phyloP scores from a whole-genome alignment of 2,113 vertebrate species.

The Chauna torquata region DNA sequence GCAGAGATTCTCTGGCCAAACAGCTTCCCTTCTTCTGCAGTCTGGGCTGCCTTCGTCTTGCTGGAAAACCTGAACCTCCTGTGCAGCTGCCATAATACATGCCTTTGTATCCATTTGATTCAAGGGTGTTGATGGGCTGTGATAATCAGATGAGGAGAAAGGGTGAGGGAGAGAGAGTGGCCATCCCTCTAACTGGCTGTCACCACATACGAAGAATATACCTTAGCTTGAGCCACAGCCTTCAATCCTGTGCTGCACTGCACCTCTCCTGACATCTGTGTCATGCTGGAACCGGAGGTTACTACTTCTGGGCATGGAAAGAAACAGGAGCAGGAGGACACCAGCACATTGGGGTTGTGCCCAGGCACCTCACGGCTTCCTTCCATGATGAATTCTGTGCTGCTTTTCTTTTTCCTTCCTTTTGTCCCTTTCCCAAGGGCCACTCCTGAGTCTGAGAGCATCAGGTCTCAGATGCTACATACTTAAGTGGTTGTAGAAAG shows the following conservation, averaged over 20 bases:
- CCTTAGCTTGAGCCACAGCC: neutral
- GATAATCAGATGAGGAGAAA: neutral
- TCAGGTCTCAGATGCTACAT: neutral
- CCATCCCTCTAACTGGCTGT: neutral
- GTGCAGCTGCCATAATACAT: neutral
- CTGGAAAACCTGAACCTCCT: neutral
- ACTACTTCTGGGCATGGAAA: neutral
- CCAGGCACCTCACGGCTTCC: neutral
- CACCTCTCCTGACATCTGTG: neutral
- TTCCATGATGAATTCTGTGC: accelerated
- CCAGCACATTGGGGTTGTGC: neutral
- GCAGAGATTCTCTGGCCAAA: neutral
- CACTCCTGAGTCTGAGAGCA: neutral
- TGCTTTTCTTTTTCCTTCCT: neutral
- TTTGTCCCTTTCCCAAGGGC: neutral
- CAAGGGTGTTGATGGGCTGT: neutral
- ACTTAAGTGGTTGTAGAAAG: neutral
- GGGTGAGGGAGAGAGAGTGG: neutral
- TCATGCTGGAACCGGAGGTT: neutral
- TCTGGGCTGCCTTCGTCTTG: neutral
- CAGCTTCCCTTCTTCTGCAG: neutral
- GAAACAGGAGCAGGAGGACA: neutral
- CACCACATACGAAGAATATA: neutral
- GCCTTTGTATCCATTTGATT: neutral
- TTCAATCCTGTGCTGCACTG: neutral